phyloP scores from a whole-genome alignment of 2,113 vertebrate species.

The Neomonachus schauinslandi region DNA sequence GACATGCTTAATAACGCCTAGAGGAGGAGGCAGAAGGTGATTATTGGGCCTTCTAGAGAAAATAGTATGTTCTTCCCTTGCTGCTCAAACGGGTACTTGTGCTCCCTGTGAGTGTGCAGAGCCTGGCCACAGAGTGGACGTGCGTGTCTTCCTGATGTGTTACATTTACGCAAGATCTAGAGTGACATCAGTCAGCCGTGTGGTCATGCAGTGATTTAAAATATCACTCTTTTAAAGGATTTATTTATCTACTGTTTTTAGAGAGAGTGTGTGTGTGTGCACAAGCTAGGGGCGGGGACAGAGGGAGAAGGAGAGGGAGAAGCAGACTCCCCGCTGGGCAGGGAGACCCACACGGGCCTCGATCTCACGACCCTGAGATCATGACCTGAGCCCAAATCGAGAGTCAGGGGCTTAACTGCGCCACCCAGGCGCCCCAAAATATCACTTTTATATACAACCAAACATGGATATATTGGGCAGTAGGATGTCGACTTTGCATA shows the following conservation, averaged over 20 bases:
- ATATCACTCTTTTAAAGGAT: not conserved
- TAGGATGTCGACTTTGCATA: no score
- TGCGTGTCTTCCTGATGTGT: not conserved
- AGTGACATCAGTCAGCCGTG: not conserved
- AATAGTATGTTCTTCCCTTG: not conserved
- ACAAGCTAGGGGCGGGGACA: not conserved
- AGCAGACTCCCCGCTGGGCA: not conserved
- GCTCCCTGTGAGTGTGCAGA: not conserved
- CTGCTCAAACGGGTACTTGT: not conserved
- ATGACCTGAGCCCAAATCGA: not conserved
- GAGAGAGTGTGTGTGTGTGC: not conserved
- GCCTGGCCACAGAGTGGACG: fast-evolving
- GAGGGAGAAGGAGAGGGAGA: not conserved
- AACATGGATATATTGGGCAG: not conserved
- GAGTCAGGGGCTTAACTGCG: not conserved
- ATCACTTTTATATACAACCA: not conserved
- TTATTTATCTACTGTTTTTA: not conserved
- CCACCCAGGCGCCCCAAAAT: not conserved
- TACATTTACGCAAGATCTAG: not conserved
- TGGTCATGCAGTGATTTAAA: not conserved
- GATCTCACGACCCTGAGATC: not conserved
- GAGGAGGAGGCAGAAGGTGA: not conserved
- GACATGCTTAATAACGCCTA: not conserved
- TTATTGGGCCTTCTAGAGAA: not conserved
- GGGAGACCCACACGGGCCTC: not conserved